Evolutionary conservation across 1,140 invertebrate genomes (phyloP).

Genomic region (Drosophila prosaltans): DNA sequence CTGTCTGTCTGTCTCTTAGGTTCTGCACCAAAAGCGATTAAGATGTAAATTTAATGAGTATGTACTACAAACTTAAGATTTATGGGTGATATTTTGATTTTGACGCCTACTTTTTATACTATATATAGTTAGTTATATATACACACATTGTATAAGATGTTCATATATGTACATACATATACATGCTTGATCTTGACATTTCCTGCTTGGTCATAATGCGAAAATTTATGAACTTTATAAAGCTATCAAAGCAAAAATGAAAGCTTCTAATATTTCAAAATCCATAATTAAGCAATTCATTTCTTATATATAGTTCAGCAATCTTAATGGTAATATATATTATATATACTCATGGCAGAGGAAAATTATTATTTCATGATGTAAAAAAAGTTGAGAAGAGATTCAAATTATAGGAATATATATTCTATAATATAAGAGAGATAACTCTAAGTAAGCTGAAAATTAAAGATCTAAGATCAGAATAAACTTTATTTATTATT

Average conservation of each 20-base stretch:
- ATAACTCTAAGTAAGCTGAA: no score
- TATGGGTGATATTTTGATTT: slow-evolving; percentile 63
- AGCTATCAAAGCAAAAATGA: background rate
- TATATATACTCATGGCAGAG: no score
- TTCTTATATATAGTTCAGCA: background rate
- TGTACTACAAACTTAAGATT: slow-evolving; percentile 53
- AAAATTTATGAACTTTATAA: slow-evolving; percentile 9
- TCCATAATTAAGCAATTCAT: background rate
- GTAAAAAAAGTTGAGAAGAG: no score
- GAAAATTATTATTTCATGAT: no score
- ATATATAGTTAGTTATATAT: background rate
- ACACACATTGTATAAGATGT: slow-evolving; percentile 12
- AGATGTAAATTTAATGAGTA: slow-evolving; percentile 75
- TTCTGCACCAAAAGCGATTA: slow-evolving; percentile 65
- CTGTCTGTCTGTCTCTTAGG: slow-evolving; percentile 42
- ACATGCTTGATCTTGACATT: slow-evolving; percentile 31
- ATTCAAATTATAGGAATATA: no score
- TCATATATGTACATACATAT: slow-evolving; percentile 17
- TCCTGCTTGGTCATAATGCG: slow-evolving; percentile 35
- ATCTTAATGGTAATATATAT: background rate
- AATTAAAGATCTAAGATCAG: no score
- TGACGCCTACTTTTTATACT: slow-evolving; percentile 30
- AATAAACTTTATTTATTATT: no score
- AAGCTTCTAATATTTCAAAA: background rate
- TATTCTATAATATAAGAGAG: no score